Conservation (phyloP, 2,113 vertebrate species). For the Microcebus tavaratra region DNA sequence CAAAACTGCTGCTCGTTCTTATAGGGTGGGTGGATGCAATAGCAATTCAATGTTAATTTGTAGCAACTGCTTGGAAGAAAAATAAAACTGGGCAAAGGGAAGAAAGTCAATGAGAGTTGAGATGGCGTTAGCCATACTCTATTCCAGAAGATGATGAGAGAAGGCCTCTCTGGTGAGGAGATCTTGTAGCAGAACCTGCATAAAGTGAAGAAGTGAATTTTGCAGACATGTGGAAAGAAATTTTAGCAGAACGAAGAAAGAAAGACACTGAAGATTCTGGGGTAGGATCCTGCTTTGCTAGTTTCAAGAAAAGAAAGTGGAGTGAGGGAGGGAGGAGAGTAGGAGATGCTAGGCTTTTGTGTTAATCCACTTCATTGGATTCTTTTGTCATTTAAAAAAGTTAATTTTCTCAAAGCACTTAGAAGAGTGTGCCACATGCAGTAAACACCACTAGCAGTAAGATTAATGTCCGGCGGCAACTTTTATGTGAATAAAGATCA, state of each 20-base stretch:
- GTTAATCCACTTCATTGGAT: background rate
- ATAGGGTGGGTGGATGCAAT: background rate
- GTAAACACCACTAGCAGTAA: background rate
- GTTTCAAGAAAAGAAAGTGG: background rate
- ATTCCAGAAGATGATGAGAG: background rate
- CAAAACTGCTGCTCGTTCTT: background rate
- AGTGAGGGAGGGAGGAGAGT: too few relatives aligned
- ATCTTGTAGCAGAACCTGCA: background rate
- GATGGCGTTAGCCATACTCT: background rate
- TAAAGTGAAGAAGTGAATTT: background rate
- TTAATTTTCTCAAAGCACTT: background rate
- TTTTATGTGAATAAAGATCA: background rate
- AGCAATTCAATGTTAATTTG: background rate
- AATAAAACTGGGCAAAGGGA: background rate
- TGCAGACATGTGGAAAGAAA: background rate
- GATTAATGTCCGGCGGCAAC: background rate
- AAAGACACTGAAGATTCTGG: background rate
- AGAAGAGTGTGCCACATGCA: background rate
- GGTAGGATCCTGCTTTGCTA: background rate
- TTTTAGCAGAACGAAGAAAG: background rate
- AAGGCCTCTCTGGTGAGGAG: too few relatives aligned
- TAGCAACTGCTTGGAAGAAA: background rate
- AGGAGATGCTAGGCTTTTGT: background rate
- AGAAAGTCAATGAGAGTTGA: background rate
- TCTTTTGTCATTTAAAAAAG: background rate